Base-by-base conservation (phyloP, 1,140 invertebrate species). In the Globodera ellingtonae region DNA sequence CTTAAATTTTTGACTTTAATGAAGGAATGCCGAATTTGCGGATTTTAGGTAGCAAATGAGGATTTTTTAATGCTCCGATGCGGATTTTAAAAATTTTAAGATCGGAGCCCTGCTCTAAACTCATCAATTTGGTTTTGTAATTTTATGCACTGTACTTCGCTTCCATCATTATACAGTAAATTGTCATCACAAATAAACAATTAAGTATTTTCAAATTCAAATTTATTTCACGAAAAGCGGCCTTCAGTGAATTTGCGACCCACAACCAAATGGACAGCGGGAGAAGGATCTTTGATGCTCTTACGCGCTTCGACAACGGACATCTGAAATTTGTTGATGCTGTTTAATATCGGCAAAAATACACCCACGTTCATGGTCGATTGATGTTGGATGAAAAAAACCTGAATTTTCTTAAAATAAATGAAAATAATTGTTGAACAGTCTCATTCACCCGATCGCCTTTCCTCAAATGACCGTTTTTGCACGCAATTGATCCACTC, bases 381-480 rank as follows among this genome's bases (percentile, higher is more conserved):
- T 48, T 75, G 35, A 24, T 75, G 48, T n/a, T 75, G 73, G 65
- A 75, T 56, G n/a, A 75, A 75, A 18, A 62, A 62, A 10, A 62
- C 56, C 56, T 62, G 15, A 52, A 10, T 52, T 18, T 62, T 15
- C 1, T 18, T 18, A 62, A 62, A 62, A 62, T 62, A 62, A 62
- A 62, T 15, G 18, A 62, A 10, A 62, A 13, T 6, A 62, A 62
- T 62, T 18, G 13, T 18, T 62, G 52, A 10, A 15, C 47, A 72
- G 46, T 62, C 18, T 15, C 56, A 35, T 35, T 62, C 44, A 75
- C 73, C 73, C 73, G 56, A 47, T 75, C 73, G 6, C 73, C 73
- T 8, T 75, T 48, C n/a, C 56, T 75, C 46, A 75, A 75, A 59
- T 50, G 15, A 18, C 48, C 48, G 46, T 56, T 50, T 75, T 75